phyloP scores from a whole-genome alignment of 35 echinoderm and acorn worm genomes.

The Apostichopus parvimensis region DNA sequence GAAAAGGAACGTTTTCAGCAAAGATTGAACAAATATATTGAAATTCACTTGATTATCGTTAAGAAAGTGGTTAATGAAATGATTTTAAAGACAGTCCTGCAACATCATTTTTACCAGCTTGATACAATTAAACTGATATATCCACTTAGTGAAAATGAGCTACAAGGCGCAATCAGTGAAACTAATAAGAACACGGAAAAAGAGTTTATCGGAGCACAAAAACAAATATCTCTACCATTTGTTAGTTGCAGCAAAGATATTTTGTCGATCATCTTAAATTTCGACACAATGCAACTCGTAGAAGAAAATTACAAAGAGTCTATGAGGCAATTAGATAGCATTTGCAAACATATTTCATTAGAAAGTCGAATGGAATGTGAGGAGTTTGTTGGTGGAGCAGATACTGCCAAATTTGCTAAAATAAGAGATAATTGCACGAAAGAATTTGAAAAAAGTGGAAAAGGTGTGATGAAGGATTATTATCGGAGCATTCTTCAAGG shows the following conservation, averaged over 20 bases:
- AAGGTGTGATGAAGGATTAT: neutral
- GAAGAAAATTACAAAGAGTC: constrained; percentile 24
- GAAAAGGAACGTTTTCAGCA: neutral
- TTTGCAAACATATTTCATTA: neutral
- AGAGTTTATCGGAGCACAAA: neutral
- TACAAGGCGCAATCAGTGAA: neutral
- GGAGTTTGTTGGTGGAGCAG: neutral
- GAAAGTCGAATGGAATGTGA: neutral
- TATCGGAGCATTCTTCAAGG: neutral
- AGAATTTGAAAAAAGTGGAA: neutral
- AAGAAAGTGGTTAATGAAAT: neutral
- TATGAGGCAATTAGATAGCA: neutral
- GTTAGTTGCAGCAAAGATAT: neutral
- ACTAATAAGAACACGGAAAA: neutral
- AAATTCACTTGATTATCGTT: neutral
- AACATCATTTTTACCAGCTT: neutral
- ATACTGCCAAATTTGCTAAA: neutral
- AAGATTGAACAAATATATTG: neutral
- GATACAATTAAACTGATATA: neutral
- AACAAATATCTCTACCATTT: neutral
- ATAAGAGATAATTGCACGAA: neutral
- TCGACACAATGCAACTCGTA: neutral
- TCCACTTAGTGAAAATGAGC: neutral
- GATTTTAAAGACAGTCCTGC: neutral
- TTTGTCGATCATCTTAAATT: neutral